Percentiles rank a stretch among this genome's conserved stretches.
phyloP scores from a whole-genome alignment of 1,140 invertebrate genomes.

The Zaprionus nigranus region DNA sequence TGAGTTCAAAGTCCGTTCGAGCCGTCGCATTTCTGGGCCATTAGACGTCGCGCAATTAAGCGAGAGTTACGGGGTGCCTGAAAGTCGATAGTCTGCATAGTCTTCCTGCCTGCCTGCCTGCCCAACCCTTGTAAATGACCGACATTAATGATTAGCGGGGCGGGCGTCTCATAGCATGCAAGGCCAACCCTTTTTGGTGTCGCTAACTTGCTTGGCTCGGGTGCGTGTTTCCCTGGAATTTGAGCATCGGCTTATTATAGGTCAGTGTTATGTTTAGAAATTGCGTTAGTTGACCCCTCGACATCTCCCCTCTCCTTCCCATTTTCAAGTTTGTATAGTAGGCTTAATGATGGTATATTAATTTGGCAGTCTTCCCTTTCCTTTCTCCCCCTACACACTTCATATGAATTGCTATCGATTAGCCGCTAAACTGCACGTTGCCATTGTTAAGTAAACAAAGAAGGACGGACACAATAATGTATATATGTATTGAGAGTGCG shows the following conservation, averaged over 20 bases:
- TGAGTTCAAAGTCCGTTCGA: slow-evolving; percentile 52
- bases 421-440: slow-evolving; percentile 28
- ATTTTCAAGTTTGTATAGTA: slow-evolving; percentile 53
- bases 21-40: slow-evolving; percentile 50
- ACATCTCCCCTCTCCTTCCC: not conserved
- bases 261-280: slow-evolving; percentile 31
- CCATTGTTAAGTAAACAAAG: slow-evolving; percentile 40
- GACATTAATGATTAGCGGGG: slow-evolving; percentile 58
- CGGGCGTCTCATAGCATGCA: slow-evolving; percentile 37
- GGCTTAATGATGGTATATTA: slow-evolving; percentile 80
- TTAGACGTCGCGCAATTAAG: slow-evolving; percentile 69
- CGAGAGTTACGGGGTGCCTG: slow-evolving; percentile 21
- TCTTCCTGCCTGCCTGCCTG: not conserved
- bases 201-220: not conserved
- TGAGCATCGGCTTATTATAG: slow-evolving; percentile 36
- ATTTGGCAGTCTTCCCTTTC: slow-evolving; percentile 51
- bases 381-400: slow-evolving; percentile 27
- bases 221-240: slow-evolving; percentile 50
- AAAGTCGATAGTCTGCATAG: slow-evolving; percentile 37
- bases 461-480: not conserved
- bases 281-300: slow-evolving; percentile 23
- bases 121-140: slow-evolving; percentile 60
- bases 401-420: slow-evolving; percentile 74
- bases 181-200: slow-evolving; percentile 57
- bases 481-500: slow-evolving; percentile 21